Conservation (phyloP, 1,140 invertebrate genomes). For the Heliconius nattereri region DNA sequence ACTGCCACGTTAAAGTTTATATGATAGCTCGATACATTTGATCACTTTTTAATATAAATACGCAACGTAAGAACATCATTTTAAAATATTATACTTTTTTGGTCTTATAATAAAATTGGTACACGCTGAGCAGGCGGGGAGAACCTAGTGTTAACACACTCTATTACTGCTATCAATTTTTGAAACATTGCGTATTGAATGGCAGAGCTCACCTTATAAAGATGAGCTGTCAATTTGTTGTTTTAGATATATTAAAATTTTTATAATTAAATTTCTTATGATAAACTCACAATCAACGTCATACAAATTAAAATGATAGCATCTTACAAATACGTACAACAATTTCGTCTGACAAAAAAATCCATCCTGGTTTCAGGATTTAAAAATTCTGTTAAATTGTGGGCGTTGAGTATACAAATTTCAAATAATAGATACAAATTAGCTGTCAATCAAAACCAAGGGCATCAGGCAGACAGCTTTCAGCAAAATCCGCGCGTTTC, state of each 20-base stretch:
- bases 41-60: neutral
- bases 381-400: neutral
- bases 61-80: neutral
- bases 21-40: neutral
- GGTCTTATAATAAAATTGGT: too few relatives aligned
- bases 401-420: neutral
- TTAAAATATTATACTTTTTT: neutral
- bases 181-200: too few relatives aligned
- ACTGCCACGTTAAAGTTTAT: neutral
- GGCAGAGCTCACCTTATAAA: too few relatives aligned
- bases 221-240: too few relatives aligned
- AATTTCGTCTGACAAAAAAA: neutral
- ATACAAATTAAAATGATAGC: too few relatives aligned
- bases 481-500: neutral
- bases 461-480: conserved; percentile 9
- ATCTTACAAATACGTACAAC: too few relatives aligned
- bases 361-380: neutral
- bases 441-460: neutral
- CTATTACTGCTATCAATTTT: too few relatives aligned
- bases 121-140: too few relatives aligned
- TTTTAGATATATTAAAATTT: too few relatives aligned
- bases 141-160: too few relatives aligned
- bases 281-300: too few relatives aligned
- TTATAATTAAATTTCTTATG: too few relatives aligned
- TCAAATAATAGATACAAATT: conserved; percentile 4